These are phyloP conservation scores for Sarcoramphus papa DNA, from an alignment of 2,797 vertebrate species.

Conservation along the genomic window DNA sequence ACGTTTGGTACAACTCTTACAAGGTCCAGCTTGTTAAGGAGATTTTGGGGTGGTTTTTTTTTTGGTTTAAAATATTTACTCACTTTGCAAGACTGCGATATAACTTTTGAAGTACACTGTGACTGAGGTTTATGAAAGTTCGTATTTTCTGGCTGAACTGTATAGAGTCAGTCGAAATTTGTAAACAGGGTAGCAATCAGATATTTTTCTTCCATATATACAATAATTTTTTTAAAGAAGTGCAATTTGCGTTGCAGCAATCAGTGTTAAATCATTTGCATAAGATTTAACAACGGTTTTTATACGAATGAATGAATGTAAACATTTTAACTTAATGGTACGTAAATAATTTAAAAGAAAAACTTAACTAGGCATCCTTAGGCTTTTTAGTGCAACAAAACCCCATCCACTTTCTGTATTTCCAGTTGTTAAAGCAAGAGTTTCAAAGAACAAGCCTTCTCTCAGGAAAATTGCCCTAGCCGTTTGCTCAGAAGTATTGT, in stretches of 20 bases:
- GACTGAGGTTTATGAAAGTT: constrained; percentile 82
- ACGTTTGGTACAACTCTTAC: constrained; percentile 57
- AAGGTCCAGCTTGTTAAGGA: constrained; percentile 34
- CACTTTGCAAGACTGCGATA: constrained; percentile 57
- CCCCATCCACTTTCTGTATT: constrained; percentile 68
- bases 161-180: constrained; percentile 64
- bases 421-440: constrained; percentile 68
- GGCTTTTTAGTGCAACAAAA: constrained; percentile 69
- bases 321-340: constrained; percentile 88
- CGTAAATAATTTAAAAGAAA: constrained; percentile 85
- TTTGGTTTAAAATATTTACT: constrained; percentile 46
- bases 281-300: constrained; percentile 83
- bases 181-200: constrained; percentile 94
- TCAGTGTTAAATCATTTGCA: constrained; percentile 88
- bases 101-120: constrained; percentile 67
- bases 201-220: constrained; percentile 82
- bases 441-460: constrained; percentile 88
- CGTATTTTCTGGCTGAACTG: constrained; percentile 72
- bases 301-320: constrained; percentile 81
- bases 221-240: constrained; percentile 82
- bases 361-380: constrained; percentile 77
- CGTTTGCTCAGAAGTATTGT: constrained; percentile 76
- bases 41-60: not conserved
- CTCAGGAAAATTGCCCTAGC: constrained; percentile 81
- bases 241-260: constrained; percentile 87